phyloP scores from a whole-genome alignment of 2,113 vertebrate species.

The Callospermophilus lateralis region DNA sequence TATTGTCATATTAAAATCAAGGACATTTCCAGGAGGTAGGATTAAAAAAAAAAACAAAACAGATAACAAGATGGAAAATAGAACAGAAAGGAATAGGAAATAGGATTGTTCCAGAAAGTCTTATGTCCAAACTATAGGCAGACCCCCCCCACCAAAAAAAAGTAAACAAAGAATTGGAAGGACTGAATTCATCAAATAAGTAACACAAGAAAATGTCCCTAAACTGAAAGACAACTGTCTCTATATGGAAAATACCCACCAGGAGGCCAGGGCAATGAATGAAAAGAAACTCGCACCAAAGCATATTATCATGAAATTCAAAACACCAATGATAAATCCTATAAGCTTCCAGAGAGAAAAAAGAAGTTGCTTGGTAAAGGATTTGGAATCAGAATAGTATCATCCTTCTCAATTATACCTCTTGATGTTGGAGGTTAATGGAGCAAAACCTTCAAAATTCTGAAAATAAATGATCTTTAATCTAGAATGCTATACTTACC shows the following conservation, averaged over 20 bases:
- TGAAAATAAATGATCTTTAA: too few relatives aligned
- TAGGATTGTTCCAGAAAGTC: slow-evolving; percentile 10
- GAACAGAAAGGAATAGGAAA: slow-evolving; percentile 27
- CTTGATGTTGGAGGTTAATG: too few relatives aligned
- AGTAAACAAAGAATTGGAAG: slow-evolving; percentile 46
- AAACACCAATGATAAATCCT: background rate
- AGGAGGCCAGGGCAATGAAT: background rate
- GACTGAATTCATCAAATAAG: background rate
- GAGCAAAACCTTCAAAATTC: too few relatives aligned
- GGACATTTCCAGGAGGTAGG: background rate
- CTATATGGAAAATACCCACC: background rate
- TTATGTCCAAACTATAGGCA: background rate
- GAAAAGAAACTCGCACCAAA: background rate
- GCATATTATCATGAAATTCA: background rate
- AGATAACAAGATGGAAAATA: slow-evolving; percentile 25
- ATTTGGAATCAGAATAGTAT: too few relatives aligned
- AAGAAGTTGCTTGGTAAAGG: too few relatives aligned
- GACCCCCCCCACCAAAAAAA: background rate
- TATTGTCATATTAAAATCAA: slow-evolving; percentile 18
- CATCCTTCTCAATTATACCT: too few relatives aligned
- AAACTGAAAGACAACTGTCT: slow-evolving; percentile 45
- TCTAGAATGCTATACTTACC: too few relatives aligned
- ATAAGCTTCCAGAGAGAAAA: background rate
- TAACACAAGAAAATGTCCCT: background rate
- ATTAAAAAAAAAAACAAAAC: slow-evolving; percentile 2